phyloP scores from a whole-genome alignment of 2,113 vertebrate genomes.

The Alouatta palliata region DNA sequence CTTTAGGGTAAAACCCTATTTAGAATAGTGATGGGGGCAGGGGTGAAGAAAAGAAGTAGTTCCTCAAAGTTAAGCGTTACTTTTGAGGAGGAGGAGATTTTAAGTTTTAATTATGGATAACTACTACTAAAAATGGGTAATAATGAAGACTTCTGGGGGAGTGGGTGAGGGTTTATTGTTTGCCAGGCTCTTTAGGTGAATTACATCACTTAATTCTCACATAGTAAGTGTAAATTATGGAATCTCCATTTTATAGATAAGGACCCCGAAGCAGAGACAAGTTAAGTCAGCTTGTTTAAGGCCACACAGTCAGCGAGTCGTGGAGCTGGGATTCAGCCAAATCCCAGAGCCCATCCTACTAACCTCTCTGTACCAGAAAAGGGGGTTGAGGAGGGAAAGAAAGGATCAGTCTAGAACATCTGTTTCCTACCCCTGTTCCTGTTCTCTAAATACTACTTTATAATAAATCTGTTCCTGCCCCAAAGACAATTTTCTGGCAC shows the following conservation, averaged over 20 bases:
- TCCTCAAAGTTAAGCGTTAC: background rate
- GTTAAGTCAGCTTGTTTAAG: background rate
- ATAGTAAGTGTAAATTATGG: background rate
- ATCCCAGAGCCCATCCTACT: background rate
- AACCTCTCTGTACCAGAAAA: background rate
- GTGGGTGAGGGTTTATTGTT: background rate
- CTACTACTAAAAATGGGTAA: background rate
- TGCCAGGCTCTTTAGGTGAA: background rate
- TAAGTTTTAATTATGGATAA: slow-evolving; percentile 2
- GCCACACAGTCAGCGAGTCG: background rate
- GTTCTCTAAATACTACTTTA: background rate
- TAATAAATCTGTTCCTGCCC: background rate
- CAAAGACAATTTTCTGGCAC: background rate
- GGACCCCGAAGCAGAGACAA: background rate
- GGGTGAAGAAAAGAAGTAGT: background rate
- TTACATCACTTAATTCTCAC: background rate
- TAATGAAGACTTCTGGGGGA: background rate
- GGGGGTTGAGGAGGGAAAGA: background rate
- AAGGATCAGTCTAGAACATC: background rate
- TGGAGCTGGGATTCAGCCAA: background rate
- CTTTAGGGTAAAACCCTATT: background rate
- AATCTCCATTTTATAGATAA: background rate
- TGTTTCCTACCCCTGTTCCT: background rate
- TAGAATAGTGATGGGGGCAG: background rate
- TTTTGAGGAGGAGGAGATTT: slow-evolving; percentile 3